Base-by-base conservation (phyloP, 2,888 invertebrate species). In the Caenorhabditis zanzibari region DNA sequence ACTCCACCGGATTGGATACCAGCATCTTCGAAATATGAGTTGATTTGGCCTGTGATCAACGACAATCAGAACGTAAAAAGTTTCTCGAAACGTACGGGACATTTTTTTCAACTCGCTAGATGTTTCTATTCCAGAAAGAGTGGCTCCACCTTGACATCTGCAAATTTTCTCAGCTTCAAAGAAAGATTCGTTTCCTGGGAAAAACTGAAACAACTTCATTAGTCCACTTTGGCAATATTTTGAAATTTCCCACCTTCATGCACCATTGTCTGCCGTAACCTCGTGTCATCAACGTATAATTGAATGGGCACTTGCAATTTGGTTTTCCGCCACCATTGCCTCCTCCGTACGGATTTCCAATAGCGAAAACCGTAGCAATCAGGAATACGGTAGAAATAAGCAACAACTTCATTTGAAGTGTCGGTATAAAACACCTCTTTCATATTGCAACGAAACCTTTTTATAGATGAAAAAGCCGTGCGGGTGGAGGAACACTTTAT, bases 101-200 rank as follows among this genome's bases (percentile, higher is more conserved):
- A 59, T 32, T 9, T 35, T 35, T 32, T 10, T 66, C 19, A 66
- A 44, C 61, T 81, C 81, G 14, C 59, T 61, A 14, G 16, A 22
- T 32, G 59, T 68, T 19, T 68, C 73, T 14, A 81, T 61, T 66
- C 73, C 81, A 0, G 81, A 81, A 7, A 81, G 44, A 1, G 73
- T 26, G 9, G 58, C 81, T 41, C 81, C 81, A 19, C 81, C 81
- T 24, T 81, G 73, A 32, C 81, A 81, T 59, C 81, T 63, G 22
- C 81, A 81, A 16, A 49, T 16, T 16, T 56, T 35, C 24, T 81
- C 81, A 19, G 81, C 81, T 24, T 74, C 81, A 56, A 74, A 73
- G 61, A 81, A 81, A 0, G 81, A 66, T 9, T 38, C 44, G 32
- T 81, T 81, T n/a, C 73, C 81, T 10, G 77, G 35, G 54, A 77